phyloP scores from a whole-genome alignment of 2,113 vertebrate species.

The Aphyosemion australe region DNA sequence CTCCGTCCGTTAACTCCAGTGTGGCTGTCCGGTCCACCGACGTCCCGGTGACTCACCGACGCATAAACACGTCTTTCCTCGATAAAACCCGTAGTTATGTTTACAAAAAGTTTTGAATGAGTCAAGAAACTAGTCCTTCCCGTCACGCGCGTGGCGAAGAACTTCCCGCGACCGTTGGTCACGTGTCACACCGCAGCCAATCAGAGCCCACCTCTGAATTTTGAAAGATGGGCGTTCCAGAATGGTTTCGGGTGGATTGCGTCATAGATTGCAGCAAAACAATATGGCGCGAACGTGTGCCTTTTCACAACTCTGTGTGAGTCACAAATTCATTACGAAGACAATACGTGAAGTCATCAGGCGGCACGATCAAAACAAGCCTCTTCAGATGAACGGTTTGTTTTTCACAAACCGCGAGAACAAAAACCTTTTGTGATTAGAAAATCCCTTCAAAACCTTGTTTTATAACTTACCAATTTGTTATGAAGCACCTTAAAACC shows the following conservation, averaged over 20 bases:
- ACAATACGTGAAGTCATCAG: constrained; percentile 21
- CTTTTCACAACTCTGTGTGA: background rate
- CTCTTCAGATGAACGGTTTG: no score
- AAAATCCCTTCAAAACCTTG: no score
- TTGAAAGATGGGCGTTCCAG: constrained; percentile 84
- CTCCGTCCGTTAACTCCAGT: background rate
- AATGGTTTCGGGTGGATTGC: constrained; percentile 7
- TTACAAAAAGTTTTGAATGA: constrained; percentile 74
- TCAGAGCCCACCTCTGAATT: constrained; percentile 65
- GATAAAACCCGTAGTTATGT: constrained; percentile 59
- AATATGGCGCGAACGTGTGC: constrained; percentile 84
- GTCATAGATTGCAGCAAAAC: constrained; percentile 42
- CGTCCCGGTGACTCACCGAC: background rate
- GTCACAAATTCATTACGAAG: background rate
- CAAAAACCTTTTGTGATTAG: no score
- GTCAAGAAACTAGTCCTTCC: constrained; percentile 45
- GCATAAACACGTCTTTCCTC: constrained; percentile 17
- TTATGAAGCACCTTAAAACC: no score
- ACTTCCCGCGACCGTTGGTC: constrained; percentile 97
- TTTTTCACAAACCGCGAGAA: no score
- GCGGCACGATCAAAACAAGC: constrained; percentile 6
- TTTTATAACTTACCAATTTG: no score
- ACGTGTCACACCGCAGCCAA: constrained; percentile 81
- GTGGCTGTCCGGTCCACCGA: background rate
- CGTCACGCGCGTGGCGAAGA: constrained; percentile 73